Evolutionary conservation across 2,113 vertebrate species (phyloP), one percentile per base, ranked within the genome.

Genomic region (Anguilla rostrata): DNA sequence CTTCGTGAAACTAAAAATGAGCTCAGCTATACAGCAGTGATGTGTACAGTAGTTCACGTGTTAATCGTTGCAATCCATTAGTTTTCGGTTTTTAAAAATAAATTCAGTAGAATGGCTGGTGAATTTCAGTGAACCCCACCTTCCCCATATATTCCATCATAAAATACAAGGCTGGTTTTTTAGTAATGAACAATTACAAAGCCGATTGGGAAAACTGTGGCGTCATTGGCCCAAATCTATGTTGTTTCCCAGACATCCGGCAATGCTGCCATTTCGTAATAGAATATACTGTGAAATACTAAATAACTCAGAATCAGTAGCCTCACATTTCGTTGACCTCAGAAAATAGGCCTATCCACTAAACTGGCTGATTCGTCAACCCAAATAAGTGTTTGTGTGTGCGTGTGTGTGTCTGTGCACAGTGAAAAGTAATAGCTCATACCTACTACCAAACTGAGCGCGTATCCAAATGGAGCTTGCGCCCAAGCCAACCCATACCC

Each of bases 401-500:
- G 49, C 12, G 49, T 53, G 49, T 53, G 49, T 53, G 49, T 53
- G 43, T 46, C 5, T 46, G 49, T 53, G 49, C 12, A 12, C 12
- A 53, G 7, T 53, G n/a, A 34, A 71, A 34, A 34, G 1, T 8
- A 26, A 9, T 29, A 34, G n/a, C 2, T 82, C 85, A 53, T 95
- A 99, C 98, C 98, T 91, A 99, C 91, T 89, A 98, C 90, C 86
- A 99, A 95, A 91, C 98, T 99, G 86, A 99, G 96, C 0, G 98
- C 95, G 78, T 99, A 99, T 92, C 98, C 98, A 39, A 99, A 98
- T 2, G 98, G 98, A 91, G 98, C 98, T 87, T 99, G 98, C 78
- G 98, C 98, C 98, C 98, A 99, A 20, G 97, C 98, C 83, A 99
- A 92, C 18, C 98, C 98, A 0, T 94, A 96, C 16, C 92, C 97